phyloP scores from a whole-genome alignment of 2,888 invertebrate species.

The Tenthredo notha region DNA sequence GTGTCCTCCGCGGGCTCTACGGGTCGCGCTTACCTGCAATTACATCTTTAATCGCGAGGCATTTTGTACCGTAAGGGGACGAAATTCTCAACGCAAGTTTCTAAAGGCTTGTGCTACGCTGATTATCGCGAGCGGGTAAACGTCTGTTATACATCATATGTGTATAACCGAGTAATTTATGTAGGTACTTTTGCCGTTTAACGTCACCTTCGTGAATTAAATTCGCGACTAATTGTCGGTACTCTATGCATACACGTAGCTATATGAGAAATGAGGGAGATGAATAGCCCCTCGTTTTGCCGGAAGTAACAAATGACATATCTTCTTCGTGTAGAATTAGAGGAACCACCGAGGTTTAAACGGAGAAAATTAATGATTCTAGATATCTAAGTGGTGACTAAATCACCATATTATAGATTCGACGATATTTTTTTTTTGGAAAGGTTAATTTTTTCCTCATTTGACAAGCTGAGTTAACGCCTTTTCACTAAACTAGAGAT shows the following conservation, averaged over 20 bases:
- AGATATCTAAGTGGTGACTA: background rate
- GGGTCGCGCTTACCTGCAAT: constrained; percentile 36
- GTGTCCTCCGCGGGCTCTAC: background rate
- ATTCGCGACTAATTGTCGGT: constrained; percentile 31
- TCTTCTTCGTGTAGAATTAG: background rate
- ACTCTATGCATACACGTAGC: background rate
- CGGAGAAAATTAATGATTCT: background rate
- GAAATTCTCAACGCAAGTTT: background rate
- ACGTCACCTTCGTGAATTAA: background rate
- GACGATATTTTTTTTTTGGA: background rate
- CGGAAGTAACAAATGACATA: background rate
- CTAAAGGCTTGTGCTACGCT: constrained; percentile 1
- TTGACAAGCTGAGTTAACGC: constrained; percentile 20
- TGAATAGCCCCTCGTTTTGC: background rate
- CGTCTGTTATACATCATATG: constrained; percentile 13
- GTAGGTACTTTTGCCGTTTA: constrained; percentile 26
- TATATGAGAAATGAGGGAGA: background rate
- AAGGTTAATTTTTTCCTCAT: background rate
- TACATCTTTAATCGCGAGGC: constrained; percentile 34
- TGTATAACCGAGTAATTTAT: constrained; percentile 16
- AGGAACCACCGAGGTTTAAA: background rate
- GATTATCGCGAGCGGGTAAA: background rate
- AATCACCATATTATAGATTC: background rate
- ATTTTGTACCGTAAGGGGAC: background rate
- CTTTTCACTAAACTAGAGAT: background rate